These are phyloP conservation scores for Dryococelus australis DNA, from an alignment of 2,888 invertebrate genomes.

Conservation along the genomic window DNA sequence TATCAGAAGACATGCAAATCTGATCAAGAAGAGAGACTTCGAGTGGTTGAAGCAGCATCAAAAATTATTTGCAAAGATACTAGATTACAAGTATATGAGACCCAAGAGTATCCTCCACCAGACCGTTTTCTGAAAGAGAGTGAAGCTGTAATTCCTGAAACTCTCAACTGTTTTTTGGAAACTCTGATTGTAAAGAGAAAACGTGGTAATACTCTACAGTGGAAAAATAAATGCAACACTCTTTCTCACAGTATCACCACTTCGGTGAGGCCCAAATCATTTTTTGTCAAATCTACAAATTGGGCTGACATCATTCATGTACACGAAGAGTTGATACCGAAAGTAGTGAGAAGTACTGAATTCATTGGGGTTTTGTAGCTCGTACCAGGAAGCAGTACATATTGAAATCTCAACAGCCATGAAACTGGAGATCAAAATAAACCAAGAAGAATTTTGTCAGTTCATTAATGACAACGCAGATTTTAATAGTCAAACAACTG, in stretches of 20 bases:
- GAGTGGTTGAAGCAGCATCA: slow-evolving; percentile 22
- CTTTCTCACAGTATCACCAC: too few relatives aligned
- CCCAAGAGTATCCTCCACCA: slow-evolving; percentile 24
- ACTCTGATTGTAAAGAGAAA: background rate
- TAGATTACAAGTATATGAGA: slow-evolving; percentile 1
- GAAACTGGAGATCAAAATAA: too few relatives aligned
- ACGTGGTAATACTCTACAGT: background rate
- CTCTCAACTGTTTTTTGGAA: background rate
- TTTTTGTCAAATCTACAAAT: background rate
- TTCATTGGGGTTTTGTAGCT: too few relatives aligned
- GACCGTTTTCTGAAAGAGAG: slow-evolving; percentile 9
- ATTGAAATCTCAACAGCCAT: too few relatives aligned
- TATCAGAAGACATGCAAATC: background rate
- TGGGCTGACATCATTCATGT: background rate
- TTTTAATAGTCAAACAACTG: background rate
- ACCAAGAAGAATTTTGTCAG: too few relatives aligned
- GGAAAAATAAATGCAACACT: background rate
- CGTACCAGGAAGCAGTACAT: too few relatives aligned
- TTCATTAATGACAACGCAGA: too few relatives aligned
- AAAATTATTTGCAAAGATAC: slow-evolving; percentile 31
- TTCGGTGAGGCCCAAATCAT: background rate
- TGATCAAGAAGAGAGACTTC: slow-evolving; percentile 28
- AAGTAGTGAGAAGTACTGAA: too few relatives aligned
- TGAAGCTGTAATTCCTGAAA: background rate
- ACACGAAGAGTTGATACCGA: background rate